Conservation (phyloP, 2,113 vertebrate species). For the Etia nguti region DNA sequence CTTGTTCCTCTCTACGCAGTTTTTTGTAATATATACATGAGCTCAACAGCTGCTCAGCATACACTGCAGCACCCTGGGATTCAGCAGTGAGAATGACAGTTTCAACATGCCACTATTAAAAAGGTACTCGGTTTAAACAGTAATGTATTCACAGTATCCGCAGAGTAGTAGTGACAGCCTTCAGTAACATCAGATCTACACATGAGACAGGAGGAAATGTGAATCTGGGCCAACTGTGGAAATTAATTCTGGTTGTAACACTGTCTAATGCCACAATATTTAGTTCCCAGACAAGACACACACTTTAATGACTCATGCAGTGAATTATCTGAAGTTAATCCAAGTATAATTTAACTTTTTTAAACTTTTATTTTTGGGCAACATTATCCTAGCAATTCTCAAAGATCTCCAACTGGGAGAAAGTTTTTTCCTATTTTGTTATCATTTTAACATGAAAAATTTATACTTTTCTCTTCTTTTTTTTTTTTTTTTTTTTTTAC, state of each 20-base stretch:
- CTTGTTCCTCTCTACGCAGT: background rate
- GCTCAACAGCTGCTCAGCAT: background rate
- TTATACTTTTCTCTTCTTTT: background rate
- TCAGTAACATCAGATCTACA: background rate
- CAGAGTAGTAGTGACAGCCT: background rate
- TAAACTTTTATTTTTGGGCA: background rate
- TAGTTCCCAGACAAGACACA: background rate
- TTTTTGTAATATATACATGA: slow-evolving; percentile 16
- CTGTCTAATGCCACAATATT: background rate
- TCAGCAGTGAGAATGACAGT: background rate
- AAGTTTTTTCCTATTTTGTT: background rate
- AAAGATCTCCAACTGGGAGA: background rate
- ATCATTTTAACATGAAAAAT: background rate
- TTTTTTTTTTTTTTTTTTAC: background rate
- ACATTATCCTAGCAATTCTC: background rate
- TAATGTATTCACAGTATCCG: background rate
- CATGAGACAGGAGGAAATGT: slow-evolving; percentile 2
- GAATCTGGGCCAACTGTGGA: slow-evolving; percentile 32
- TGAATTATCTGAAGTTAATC: background rate
- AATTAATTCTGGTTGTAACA: background rate
- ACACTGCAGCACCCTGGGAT: background rate
- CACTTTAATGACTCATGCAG: background rate
- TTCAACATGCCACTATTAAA: background rate
- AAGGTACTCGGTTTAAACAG: background rate
- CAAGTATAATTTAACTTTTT: background rate